phyloP scores from a whole-genome alignment of 2,113 vertebrate species.

The Tenrec ecaudatus region DNA sequence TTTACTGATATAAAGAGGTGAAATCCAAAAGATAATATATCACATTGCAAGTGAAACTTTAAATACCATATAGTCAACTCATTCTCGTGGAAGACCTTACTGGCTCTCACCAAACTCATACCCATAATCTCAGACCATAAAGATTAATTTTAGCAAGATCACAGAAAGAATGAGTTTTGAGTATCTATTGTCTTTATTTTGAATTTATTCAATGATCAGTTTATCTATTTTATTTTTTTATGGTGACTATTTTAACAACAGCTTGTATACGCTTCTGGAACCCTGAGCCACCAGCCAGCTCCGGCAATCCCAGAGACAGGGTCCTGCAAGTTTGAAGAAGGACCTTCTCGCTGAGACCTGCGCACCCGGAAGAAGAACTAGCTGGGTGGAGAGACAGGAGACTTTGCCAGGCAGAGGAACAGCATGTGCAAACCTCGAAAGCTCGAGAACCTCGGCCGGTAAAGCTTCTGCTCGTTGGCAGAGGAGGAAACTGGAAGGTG shows the following conservation, averaged over 20 bases:
- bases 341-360: not conserved
- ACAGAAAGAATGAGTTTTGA: not conserved
- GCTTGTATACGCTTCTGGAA: not conserved
- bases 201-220: not conserved
- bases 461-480: not conserved
- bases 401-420: not conserved
- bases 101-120: conserved; percentile 12
- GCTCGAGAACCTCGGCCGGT: not conserved
- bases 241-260: not conserved
- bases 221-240: conserved; percentile 15
- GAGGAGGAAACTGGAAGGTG: not conserved
- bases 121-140: not conserved
- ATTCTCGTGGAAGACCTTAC: not conserved
- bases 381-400: not conserved
- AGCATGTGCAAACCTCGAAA: not conserved
- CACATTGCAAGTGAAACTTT: not conserved
- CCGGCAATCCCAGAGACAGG: not conserved
- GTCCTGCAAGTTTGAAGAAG: no score
- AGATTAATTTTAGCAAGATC: not conserved
- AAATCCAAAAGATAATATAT: not conserved
- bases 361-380: not conserved
- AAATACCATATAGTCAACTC: not conserved
- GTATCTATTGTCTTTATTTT: conserved; percentile 23
- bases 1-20: not conserved
- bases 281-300: not conserved